Conservation (phyloP, 2,113 vertebrate species). For the Merops nubicus region DNA sequence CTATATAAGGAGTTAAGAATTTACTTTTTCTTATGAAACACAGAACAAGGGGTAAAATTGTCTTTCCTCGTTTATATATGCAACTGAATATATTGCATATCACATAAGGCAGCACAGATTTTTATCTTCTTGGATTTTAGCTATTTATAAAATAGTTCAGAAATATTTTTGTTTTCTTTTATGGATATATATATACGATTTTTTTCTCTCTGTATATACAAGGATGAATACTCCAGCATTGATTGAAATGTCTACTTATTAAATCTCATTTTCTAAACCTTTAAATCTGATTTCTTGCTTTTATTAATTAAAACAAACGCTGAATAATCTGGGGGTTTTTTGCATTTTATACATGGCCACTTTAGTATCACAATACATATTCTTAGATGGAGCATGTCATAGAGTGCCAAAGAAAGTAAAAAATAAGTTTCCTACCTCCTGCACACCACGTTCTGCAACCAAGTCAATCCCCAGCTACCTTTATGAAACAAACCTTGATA, state of each 20-base stretch:
- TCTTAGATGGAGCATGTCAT: neutral
- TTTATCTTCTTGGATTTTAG: neutral
- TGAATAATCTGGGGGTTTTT: neutral
- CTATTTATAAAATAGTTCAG: slow-evolving; percentile 44
- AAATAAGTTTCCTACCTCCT: neutral
- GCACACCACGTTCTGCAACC: neutral
- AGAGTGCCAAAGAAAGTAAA: neutral
- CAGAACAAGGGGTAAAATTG: neutral
- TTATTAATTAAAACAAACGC: neutral
- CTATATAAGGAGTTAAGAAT: neutral
- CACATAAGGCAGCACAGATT: neutral
- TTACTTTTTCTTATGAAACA: neutral
- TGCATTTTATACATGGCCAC: neutral
- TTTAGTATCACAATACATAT: neutral
- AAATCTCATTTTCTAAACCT: slow-evolving; percentile 3
- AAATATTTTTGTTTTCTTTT: slow-evolving; percentile 21
- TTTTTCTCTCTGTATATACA: slow-evolving; percentile 39
- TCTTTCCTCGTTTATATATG: neutral
- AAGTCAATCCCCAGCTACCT: neutral
- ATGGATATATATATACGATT: neutral
- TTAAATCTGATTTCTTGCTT: neutral
- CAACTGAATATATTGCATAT: neutral
- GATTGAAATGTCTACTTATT: neutral
- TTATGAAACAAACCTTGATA: neutral
- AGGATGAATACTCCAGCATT: neutral